phyloP scores from a whole-genome alignment of 1,140 invertebrate species.

The Copidosoma floridanum region DNA sequence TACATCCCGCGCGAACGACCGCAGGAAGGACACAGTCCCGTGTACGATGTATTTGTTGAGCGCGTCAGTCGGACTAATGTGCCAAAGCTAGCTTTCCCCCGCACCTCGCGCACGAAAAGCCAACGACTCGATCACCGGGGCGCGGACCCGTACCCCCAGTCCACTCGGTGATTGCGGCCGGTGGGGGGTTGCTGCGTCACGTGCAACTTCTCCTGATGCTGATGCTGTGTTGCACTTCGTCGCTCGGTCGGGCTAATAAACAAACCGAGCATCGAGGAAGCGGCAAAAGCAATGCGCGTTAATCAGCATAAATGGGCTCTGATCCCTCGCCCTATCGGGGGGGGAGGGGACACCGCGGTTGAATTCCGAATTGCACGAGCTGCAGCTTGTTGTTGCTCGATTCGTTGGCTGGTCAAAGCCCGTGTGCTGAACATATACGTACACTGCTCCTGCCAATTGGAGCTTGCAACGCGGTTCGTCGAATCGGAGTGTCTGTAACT shows the following conservation, averaged over 20 bases:
- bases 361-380: constrained; percentile 37
- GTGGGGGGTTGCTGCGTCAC: too few relatives aligned
- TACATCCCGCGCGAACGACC: too few relatives aligned
- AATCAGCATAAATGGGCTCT: constrained; percentile 38
- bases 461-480: neutral
- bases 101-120: too few relatives aligned
- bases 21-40: too few relatives aligned
- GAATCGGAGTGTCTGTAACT: too few relatives aligned
- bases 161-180: too few relatives aligned
- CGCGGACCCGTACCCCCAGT: too few relatives aligned
- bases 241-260: constrained; percentile 12
- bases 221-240: constrained; percentile 18
- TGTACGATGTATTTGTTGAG: too few relatives aligned
- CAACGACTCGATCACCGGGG: too few relatives aligned
- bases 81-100: neutral
- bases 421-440: constrained; percentile 31
- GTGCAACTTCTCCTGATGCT: too few relatives aligned
- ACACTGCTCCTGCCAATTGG: neutral
- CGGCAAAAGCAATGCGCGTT: constrained; percentile 16
- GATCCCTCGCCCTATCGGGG: constrained; percentile 26
- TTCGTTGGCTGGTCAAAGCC: constrained; percentile 5
- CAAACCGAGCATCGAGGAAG: constrained; percentile 10
- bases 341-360: too few relatives aligned
- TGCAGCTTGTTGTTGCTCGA: too few relatives aligned
- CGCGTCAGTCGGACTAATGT: constrained; percentile 11